Evolutionary conservation across 2,113 vertebrate species (phyloP).

Genomic region (Caloenas nicobarica): DNA sequence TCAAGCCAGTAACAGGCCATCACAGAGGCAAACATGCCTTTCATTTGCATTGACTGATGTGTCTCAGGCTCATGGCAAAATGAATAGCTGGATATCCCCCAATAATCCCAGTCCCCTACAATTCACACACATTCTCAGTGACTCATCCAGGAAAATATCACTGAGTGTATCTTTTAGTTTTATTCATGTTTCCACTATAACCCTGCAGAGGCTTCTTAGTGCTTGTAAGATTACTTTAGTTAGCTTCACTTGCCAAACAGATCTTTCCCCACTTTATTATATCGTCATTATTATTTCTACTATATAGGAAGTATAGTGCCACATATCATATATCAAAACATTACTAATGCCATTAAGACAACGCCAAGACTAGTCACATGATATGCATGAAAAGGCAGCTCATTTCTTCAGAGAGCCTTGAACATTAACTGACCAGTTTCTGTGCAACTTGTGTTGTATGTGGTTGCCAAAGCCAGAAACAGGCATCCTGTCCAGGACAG

Average conservation of each 20-base stretch:
- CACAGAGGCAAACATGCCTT: conserved; percentile 25
- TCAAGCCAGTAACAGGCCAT: conserved; percentile 8
- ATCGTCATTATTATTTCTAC: conserved; percentile 56
- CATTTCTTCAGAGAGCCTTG: neutral
- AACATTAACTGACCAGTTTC: neutral
- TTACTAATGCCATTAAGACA: conserved; percentile 41
- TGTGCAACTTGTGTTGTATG: neutral
- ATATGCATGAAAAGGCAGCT: conserved; percentile 2
- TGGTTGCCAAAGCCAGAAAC: neutral
- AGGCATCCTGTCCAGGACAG: neutral
- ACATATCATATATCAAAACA: conserved; percentile 40
- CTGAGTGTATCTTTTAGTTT: conserved; percentile 31
- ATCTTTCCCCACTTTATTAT: conserved; percentile 60
- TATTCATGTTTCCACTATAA: conserved; percentile 55
- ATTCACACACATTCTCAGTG: conserved; percentile 1
- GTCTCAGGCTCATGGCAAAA: conserved; percentile 1
- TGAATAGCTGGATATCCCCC: neutral
- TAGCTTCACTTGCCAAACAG: conserved; percentile 49
- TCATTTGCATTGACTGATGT: conserved; percentile 22
- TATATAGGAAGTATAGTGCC: conserved; percentile 23
- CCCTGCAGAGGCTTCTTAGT: conserved; percentile 35
- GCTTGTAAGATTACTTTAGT: conserved; percentile 62
- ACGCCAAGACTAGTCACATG: neutral
- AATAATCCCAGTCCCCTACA: neutral
- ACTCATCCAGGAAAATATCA: conserved; percentile 61